phyloP scores from a whole-genome alignment of 2,113 vertebrate species.

The Furnarius figulus region DNA sequence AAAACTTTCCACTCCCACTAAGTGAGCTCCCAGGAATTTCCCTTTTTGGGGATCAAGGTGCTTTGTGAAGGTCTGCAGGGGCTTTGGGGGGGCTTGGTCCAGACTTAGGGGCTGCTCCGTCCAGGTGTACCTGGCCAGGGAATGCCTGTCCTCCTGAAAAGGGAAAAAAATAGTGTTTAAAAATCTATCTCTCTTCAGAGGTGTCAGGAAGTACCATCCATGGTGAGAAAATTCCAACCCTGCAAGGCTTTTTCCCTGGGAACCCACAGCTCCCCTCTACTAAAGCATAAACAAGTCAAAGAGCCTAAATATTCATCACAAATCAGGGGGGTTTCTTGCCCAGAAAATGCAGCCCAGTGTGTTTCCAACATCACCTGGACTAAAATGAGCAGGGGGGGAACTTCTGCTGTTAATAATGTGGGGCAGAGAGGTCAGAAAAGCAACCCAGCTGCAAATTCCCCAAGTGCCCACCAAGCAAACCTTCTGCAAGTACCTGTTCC shows the following conservation, averaged over 20 bases:
- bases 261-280: neutral
- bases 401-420: neutral
- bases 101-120: neutral
- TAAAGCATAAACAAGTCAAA: neutral
- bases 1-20: neutral
- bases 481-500: neutral
- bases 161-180: neutral
- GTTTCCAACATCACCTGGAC: neutral
- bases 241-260: neutral
- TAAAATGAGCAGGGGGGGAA: neutral
- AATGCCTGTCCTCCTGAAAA: neutral
- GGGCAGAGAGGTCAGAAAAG: conserved; percentile 28
- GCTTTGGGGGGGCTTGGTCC: neutral
- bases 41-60: neutral
- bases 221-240: fast-evolving
- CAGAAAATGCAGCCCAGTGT: neutral
- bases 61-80: neutral
- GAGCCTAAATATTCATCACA: neutral
- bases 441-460: neutral
- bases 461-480: neutral
- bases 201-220: neutral
- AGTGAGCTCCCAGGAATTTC: neutral
- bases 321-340: fast-evolving
- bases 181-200: neutral
- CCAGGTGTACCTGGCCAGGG: neutral